Conservation (phyloP, 37 sponge, comb jelly and placozoan species). For the Crambe crambe region DNA sequence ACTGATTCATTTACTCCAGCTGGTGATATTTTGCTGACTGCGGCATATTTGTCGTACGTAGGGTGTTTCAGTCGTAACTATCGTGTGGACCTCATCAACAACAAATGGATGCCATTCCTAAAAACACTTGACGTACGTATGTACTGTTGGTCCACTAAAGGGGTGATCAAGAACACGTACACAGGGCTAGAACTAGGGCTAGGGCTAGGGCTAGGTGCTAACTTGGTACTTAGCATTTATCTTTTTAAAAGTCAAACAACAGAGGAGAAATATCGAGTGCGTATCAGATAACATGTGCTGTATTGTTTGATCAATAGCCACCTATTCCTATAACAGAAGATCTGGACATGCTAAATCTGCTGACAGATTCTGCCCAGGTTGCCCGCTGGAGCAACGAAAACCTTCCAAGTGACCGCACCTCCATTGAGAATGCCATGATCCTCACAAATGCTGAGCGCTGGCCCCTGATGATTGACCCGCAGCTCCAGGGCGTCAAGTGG, state of each 20-base stretch:
- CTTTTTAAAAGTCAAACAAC: too few species aligned
- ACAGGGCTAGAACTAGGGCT: not conserved
- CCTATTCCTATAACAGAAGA: constrained; percentile 89
- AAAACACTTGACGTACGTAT: constrained; percentile 61
- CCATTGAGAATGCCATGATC: constrained; percentile 99
- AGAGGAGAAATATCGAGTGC: too few species aligned
- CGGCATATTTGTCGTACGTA: constrained; percentile 94
- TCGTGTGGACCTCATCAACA: constrained; percentile 67
- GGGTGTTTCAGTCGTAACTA: constrained; percentile 91
- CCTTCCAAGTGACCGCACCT: constrained; percentile 96
- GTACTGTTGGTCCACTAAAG: too few species aligned
- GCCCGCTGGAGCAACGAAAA: constrained; percentile 96
- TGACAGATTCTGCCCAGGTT: constrained; percentile 92
- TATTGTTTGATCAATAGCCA: too few species aligned
- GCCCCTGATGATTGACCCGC: constrained; percentile 99
- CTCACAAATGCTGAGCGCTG: constrained; percentile 94
- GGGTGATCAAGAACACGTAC: too few species aligned
- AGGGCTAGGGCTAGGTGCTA: not conserved
- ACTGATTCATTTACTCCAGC: too few species aligned
- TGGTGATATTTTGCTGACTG: constrained; percentile 94
- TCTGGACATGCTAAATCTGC: constrained; percentile 84
- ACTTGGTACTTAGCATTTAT: too few species aligned
- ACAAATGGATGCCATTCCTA: constrained; percentile 86
- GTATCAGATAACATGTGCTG: too few species aligned
- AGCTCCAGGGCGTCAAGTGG: constrained; percentile 99